These are phyloP conservation scores for Agrochola macilenta DNA, from an alignment of 2,888 invertebrate species.

Conservation along the genomic window DNA sequence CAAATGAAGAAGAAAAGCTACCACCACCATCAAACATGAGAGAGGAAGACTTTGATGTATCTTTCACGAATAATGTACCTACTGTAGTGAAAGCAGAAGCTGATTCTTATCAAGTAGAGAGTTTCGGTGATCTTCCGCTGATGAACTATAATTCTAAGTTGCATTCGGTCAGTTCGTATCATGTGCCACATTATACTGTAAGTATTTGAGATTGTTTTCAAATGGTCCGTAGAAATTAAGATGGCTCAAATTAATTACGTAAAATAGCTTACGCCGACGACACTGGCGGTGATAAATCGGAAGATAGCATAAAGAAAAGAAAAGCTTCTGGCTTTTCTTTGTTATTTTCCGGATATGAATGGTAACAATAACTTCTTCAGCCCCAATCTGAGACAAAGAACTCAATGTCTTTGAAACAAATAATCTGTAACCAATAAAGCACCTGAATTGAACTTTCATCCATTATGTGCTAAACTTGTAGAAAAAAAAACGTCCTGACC, in stretches of 20 bases:
- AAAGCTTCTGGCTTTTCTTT: no score
- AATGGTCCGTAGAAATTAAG: slow-evolving; percentile 2
- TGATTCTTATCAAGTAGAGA: slow-evolving; percentile 79
- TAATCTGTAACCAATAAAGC: neutral
- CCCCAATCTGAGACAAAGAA: neutral
- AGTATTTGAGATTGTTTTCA: slow-evolving; percentile 71
- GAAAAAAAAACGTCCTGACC: neutral
- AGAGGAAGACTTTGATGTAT: slow-evolving; percentile 76
- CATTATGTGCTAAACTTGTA: neutral
- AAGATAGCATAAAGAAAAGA: neutral
- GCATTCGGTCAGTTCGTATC: slow-evolving; percentile 83
- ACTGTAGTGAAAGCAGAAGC: slow-evolving; percentile 74
- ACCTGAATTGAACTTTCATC: neutral
- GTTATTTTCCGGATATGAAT: neutral
- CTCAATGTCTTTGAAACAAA: neutral
- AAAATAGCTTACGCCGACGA: neutral
- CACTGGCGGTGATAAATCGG: neutral
- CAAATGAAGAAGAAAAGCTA: slow-evolving; percentile 75
- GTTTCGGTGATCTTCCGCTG: slow-evolving; percentile 82
- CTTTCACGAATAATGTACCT: slow-evolving; percentile 81
- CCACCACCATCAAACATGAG: slow-evolving; percentile 82
- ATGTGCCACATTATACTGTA: slow-evolving; percentile 87
- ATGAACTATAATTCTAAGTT: slow-evolving; percentile 85
- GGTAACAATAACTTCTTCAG: neutral
- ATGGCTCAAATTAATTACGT: neutral